These are phyloP conservation scores for Malthinus flaveolus DNA, from an alignment of 2,888 invertebrate genomes.

Conservation along the genomic window DNA sequence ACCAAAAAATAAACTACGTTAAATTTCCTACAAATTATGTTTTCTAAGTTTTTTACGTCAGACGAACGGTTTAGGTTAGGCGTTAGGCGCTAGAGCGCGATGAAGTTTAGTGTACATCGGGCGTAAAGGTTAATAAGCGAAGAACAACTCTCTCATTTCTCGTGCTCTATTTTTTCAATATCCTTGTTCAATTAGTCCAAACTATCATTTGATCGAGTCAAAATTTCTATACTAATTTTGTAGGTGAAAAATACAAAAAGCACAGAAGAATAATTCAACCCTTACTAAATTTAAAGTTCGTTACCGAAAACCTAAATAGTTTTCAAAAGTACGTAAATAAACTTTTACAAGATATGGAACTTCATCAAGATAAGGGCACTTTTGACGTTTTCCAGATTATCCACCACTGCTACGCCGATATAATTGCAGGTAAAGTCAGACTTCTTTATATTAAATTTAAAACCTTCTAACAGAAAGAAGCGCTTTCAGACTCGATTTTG, in stretches of 20 bases:
- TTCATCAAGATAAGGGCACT: neutral
- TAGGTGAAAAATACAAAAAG: slow-evolving; percentile 19
- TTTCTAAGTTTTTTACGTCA: too few species aligned
- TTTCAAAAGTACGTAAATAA: slow-evolving; percentile 18
- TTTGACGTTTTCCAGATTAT: slow-evolving; percentile 14
- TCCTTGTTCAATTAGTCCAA: too few species aligned
- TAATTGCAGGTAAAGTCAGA: slow-evolving; percentile 16
- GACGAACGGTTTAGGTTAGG: too few species aligned
- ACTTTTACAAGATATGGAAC: neutral
- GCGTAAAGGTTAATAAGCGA: too few species aligned
- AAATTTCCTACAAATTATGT: too few species aligned
- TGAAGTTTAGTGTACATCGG: too few species aligned
- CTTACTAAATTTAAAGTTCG: slow-evolving; percentile 17
- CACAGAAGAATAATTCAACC: slow-evolving; percentile 20
- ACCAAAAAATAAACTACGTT: too few species aligned
- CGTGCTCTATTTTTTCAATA: too few species aligned
- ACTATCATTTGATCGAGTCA: too few species aligned
- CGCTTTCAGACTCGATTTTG: slow-evolving; percentile 11
- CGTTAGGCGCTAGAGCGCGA: too few species aligned
- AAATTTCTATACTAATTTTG: too few species aligned
- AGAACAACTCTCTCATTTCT: too few species aligned
- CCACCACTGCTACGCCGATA: slow-evolving; percentile 18
- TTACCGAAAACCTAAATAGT: slow-evolving; percentile 2
- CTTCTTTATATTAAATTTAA: neutral
- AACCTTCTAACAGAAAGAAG: neutral